Conservation (phyloP, 2,888 invertebrate genomes). For the Nematopogon swammerdamellus region DNA sequence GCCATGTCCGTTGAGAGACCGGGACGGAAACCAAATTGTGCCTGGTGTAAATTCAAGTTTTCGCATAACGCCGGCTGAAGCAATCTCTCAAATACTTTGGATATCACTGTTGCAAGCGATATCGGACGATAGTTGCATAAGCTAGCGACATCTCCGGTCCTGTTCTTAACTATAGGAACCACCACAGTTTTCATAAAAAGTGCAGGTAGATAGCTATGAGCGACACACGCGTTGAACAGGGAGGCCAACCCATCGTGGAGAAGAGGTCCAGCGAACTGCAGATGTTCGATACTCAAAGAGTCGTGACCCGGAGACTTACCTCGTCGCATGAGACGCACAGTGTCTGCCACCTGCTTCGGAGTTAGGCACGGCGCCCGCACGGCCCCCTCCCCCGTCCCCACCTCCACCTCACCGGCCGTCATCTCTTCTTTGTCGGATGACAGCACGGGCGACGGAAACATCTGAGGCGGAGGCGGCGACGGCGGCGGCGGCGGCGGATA, state of each 20-base stretch:
- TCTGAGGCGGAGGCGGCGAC: too few species aligned
- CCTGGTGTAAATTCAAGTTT: slow-evolving; percentile 7
- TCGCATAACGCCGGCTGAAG: slow-evolving; percentile 5
- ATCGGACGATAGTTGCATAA: slow-evolving; percentile 3
- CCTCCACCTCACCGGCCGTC: too few species aligned
- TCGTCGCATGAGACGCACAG: background rate
- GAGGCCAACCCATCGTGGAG: background rate
- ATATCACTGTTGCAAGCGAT: slow-evolving; percentile 1
- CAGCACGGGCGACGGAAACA: too few species aligned
- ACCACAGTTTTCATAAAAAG: background rate
- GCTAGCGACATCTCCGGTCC: slow-evolving; percentile 2
- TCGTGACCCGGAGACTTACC: slow-evolving; percentile 6
- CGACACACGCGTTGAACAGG: too few species aligned
- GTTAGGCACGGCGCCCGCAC: too few species aligned
- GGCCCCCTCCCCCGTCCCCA: too few species aligned
- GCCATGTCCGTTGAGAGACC: slow-evolving; percentile 12
- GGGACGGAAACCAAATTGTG: slow-evolving; percentile 13
- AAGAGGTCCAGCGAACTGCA: slow-evolving; percentile 1
- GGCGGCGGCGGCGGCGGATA: too few species aligned
- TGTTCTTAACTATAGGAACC: slow-evolving; percentile 4
- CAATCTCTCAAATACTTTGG: slow-evolving; percentile 4
- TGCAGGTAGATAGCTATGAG: too few species aligned
- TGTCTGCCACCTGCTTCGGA: background rate
- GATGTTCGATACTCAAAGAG: slow-evolving; percentile 4
- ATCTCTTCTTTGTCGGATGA: background rate